Evolutionary conservation across 2,888 invertebrate genomes (phyloP), one percentile per base, ranked within the genome.

Genomic region (Amiota communis): DNA sequence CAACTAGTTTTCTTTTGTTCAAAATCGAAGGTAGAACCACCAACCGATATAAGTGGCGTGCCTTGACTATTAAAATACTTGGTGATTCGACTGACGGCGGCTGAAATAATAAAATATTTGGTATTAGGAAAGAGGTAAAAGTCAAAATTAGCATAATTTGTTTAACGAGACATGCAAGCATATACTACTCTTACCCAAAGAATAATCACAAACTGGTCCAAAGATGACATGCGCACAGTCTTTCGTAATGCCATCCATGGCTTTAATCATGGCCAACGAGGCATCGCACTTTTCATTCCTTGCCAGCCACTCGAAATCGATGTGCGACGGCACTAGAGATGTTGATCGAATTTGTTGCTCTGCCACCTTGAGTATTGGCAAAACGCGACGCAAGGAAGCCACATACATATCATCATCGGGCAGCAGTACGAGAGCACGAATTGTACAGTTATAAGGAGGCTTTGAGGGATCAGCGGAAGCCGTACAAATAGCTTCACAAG

Each of bases 171-270:
- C 23, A 23, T 23, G 23, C 23, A 23, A 23, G n/a, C 17, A 9
- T 11, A 59, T 15, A 20, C 11, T 3, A 13, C n/a, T 12, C 65
- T 92, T 90, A 96, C 96, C 96, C 71, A 96, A 89, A 47, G 94
- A 93, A 88, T 94, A 95, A 84, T 96, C 96, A 81, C 96, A 96
- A 0, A 94, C 92, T 0, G 96, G 95, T 11, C 96, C 96, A 80
- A 96, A 93, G 83, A 96, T 93, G 0, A 95, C 93, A 83, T 96
- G 94, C 0, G 94, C 93, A 87, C 95, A 95, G 81, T 93, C 92
- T 74, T 92, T 90, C 13, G 91, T 92, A 86, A 93, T 93, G 1
- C 93, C 93, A 81, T 95, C 93, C 81, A 96, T 93, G 1, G 95
- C 93, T 0, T 92, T 92, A 69, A 94, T 93, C 70, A 94, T 92